A percentile compares a stretch with the other conserved stretches of the same genome.
Conservation (phyloP, 1,140 invertebrate genomes). For the Pseudoatta argentina region DNA sequence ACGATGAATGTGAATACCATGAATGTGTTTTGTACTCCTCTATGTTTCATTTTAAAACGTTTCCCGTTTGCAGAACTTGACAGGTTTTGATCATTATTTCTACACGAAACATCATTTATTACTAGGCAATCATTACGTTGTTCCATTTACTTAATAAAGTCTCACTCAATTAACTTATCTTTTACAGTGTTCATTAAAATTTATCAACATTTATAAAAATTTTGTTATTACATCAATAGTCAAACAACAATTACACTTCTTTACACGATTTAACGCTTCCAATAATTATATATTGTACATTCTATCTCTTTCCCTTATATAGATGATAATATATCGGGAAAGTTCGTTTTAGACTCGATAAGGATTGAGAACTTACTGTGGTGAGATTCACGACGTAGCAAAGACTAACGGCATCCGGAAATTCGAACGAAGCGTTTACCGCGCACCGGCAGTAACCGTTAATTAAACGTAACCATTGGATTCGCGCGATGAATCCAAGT, state of each 20-base stretch:
- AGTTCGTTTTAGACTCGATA: slow-evolving; percentile 29
- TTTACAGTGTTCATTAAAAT: background rate
- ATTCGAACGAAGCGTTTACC: slow-evolving; percentile 51
- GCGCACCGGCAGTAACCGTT: slow-evolving; percentile 43
- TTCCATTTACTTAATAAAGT: slow-evolving; percentile 1
- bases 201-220: background rate
- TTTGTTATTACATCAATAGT: background rate
- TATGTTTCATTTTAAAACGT: slow-evolving; percentile 20
- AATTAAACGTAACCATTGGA: slow-evolving; percentile 59
- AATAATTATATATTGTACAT: slow-evolving; percentile 15
- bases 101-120: slow-evolving; percentile 15
- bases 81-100: slow-evolving; percentile 17
- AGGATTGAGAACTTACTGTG: slow-evolving; percentile 44
- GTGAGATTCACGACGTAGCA: slow-evolving; percentile 43
- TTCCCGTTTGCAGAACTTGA: slow-evolving; percentile 1
- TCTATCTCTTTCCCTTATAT: background rate
- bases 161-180: slow-evolving; percentile 26
- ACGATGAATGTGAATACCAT: slow-evolving; percentile 17
- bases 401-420: slow-evolving; percentile 55
- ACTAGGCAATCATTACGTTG: slow-evolving; percentile 26
- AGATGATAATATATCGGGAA: slow-evolving; percentile 32
- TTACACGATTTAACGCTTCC: background rate
- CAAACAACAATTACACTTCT: background rate
- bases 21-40: background rate
- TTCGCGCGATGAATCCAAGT: slow-evolving; percentile 48